These are phyloP conservation scores for Limnothrissa miodon DNA, from an alignment of 2,113 vertebrate species.

Conservation along the genomic window DNA sequence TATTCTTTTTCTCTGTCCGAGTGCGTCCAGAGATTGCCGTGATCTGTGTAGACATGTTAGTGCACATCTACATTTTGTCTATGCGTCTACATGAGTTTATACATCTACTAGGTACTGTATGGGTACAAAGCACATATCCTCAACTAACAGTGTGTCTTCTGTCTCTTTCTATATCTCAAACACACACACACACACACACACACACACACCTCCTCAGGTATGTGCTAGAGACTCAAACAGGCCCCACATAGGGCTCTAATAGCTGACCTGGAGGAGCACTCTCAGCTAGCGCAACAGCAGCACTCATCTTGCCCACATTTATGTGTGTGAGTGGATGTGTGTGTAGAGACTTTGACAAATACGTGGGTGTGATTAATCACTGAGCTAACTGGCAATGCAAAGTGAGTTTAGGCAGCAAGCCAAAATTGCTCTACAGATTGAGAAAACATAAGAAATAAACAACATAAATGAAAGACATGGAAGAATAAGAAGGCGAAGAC, in stretches of 20 bases:
- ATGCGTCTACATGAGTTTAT: not conserved
- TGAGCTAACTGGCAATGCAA: conserved; percentile 17
- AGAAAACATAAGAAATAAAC: not conserved
- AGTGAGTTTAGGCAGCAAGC: conserved; percentile 5
- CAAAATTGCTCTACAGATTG: conserved; percentile 13
- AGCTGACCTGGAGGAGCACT: not conserved
- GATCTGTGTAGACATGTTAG: conserved; percentile 6
- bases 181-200: conserved; percentile 1
- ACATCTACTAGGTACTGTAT: not conserved
- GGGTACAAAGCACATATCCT: not conserved
- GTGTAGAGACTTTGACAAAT: not conserved
- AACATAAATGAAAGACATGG: too few species aligned
- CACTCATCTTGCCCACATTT: not conserved
- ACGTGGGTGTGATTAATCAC: conserved; percentile 13
- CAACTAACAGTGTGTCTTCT: not conserved
- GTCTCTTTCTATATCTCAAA: not conserved
- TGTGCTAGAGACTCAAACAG: not conserved
- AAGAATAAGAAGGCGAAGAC: too few species aligned
- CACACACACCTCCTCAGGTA: not conserved
- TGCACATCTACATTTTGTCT: not conserved
- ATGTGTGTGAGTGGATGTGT: not conserved
- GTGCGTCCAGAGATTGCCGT: not conserved
- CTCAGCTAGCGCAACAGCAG: not conserved
- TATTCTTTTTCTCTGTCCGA: too few species aligned
- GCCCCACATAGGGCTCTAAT: not conserved